phyloP scores from a whole-genome alignment of 2,888 invertebrate species.

The Nebria brevicollis region DNA sequence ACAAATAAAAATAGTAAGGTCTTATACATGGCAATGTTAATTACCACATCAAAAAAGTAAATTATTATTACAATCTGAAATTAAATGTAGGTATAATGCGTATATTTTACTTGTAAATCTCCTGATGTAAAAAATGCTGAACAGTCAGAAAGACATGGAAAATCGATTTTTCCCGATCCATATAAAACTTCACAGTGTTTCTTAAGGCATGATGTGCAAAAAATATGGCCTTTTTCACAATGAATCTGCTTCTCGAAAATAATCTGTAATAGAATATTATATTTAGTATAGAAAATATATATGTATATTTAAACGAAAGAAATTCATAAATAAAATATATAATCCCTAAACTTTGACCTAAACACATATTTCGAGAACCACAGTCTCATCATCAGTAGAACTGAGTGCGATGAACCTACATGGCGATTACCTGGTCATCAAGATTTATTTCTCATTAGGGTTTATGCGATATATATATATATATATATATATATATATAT shows the following conservation, averaged over 20 bases:
- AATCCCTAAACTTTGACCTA: no score
- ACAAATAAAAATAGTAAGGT: no score
- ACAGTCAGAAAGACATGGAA: conserved; percentile 64
- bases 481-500: background rate
- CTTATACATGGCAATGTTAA: no score
- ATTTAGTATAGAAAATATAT: background rate
- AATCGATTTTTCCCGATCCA: conserved; percentile 60
- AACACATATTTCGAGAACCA: no score
- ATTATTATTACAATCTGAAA: background rate
- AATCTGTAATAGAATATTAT: background rate
- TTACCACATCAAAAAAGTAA: no score
- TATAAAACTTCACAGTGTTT: conserved; percentile 60
- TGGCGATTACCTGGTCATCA: no score
- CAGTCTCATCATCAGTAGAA: no score
- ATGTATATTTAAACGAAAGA: no score
- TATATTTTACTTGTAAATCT: conserved; percentile 55
- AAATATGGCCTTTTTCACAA: conserved; percentile 63
- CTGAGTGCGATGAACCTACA: no score
- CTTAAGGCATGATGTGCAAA: conserved; percentile 62
- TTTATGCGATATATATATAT: background rate
- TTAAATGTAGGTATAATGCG: no score
- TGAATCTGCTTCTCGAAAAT: conserved; percentile 60
- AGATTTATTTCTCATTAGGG: no score
- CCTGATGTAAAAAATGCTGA: conserved; percentile 56
- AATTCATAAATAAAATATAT: no score